A percentile compares a stretch with the other conserved stretches of the same genome.
These are phyloP conservation scores for Andrena bicolor DNA, from an alignment of 2,888 invertebrate genomes.

Conservation along the genomic window DNA sequence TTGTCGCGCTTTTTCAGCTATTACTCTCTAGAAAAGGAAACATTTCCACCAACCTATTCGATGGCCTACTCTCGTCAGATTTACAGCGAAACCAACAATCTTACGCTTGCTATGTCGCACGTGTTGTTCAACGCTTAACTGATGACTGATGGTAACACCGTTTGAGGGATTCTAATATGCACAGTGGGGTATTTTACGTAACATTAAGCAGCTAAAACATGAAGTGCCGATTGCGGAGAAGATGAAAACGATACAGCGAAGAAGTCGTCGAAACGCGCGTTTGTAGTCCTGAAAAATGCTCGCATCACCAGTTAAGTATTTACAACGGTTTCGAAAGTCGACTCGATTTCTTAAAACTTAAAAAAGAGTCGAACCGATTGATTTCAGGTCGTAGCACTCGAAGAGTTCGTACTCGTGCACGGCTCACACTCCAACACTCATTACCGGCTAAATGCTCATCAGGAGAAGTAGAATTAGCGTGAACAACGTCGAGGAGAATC, in stretches of 20 bases:
- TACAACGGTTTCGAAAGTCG: not conserved
- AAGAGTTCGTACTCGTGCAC: not conserved
- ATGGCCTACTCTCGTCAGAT: not conserved
- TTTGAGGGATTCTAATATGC: not conserved
- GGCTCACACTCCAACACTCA: not conserved
- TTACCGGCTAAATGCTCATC: conserved; percentile 71
- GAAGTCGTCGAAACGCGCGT: not conserved
- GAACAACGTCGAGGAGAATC: conserved; percentile 76
- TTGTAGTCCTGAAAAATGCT: too few species aligned
- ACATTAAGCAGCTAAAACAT: too few species aligned
- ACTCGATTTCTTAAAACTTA: too few species aligned
- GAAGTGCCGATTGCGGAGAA: not conserved
- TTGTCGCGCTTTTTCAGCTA: not conserved
- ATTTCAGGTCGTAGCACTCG: not conserved
- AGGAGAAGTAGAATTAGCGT: conserved; percentile 76
- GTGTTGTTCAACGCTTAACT: not conserved
- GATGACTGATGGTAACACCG: not conserved
- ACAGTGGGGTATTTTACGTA: too few species aligned
- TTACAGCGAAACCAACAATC: not conserved
- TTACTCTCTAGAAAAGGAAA: not conserved
- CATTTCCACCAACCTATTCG: not conserved
- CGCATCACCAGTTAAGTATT: not conserved
- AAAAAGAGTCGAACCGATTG: conserved; percentile 1
- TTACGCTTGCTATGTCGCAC: not conserved
- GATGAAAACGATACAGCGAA: not conserved